Evolutionary conservation across 2,888 invertebrate species (phyloP).

Genomic region (Amblyteles armatorius): DNA sequence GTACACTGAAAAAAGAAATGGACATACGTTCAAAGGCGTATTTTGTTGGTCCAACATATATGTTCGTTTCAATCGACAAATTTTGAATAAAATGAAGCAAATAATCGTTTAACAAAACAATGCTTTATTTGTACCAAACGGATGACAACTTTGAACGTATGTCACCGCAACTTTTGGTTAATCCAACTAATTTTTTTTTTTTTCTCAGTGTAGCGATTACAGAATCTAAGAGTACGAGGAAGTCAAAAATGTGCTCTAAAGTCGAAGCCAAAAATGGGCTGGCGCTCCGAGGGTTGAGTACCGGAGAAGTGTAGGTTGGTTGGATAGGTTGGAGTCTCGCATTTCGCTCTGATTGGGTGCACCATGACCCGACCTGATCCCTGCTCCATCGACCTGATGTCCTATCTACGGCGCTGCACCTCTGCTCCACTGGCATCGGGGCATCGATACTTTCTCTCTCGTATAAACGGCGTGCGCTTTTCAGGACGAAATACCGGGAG

Average conservation of each 20-base stretch:
- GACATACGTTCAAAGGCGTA: too few species aligned
- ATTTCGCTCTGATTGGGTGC: conserved; percentile 51
- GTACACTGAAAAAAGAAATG: too few species aligned
- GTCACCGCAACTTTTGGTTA: too few species aligned
- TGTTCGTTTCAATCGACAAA: too few species aligned
- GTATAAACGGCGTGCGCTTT: conserved; percentile 36
- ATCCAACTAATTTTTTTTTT: too few species aligned
- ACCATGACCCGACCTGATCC: conserved; percentile 60
- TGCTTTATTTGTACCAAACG: too few species aligned
- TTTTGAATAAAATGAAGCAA: too few species aligned
- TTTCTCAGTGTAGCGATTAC: too few species aligned
- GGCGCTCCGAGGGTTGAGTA: background rate
- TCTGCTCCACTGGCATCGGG: conserved; percentile 49
- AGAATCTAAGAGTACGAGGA: too few species aligned
- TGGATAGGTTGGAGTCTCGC: conserved; percentile 44
- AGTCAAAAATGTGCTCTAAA: background rate
- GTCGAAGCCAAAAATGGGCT: background rate
- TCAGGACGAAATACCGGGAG: conserved; percentile 61
- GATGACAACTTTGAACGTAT: too few species aligned
- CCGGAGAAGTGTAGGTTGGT: background rate
- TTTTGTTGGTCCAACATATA: too few species aligned
- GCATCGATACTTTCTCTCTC: conserved; percentile 67
- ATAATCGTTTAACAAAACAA: too few species aligned
- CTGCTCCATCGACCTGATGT: conserved; percentile 48
- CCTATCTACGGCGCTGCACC: conserved; percentile 62